Conservation (phyloP, 2,888 invertebrate species). For the Tuta absoluta region DNA sequence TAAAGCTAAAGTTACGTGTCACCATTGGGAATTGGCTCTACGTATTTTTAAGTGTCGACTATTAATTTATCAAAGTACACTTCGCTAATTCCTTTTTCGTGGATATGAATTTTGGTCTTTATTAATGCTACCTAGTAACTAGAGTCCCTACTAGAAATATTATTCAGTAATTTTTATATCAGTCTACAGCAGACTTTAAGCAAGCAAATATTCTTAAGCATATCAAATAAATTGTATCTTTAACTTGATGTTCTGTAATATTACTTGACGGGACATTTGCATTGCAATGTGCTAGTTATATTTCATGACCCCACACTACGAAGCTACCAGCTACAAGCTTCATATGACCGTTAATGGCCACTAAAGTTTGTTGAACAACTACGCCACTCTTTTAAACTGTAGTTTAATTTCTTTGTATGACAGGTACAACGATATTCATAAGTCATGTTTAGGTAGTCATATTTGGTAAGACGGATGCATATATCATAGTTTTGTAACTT, state of each 20-base stretch:
- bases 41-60: not conserved
- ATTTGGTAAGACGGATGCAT: conserved; percentile 12
- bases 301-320: conserved; percentile 17
- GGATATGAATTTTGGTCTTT: not conserved
- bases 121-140: too few species aligned
- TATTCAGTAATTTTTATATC: too few species aligned
- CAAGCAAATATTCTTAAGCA: not conserved
- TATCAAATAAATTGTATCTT: not conserved
- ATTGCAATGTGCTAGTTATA: conserved; percentile 13
- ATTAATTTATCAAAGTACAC: not conserved
- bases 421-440: not conserved
- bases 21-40: conserved; percentile 1
- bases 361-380: conserved; percentile 16
- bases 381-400: conserved; percentile 5
- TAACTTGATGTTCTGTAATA: conserved; percentile 8
- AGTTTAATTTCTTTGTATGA: conserved; percentile 13
- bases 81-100: not conserved
- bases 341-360: conserved; percentile 13
- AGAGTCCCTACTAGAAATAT: too few species aligned
- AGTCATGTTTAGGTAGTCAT: not conserved
- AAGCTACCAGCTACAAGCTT: conserved; percentile 13
- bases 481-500: not conserved
- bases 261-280: conserved; percentile 14
- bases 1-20: conserved; percentile 13
- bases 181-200: not conserved